Evolutionary conservation across 2,113 vertebrate genomes (phyloP).

Genomic region (Lophura nycthemera): DNA sequence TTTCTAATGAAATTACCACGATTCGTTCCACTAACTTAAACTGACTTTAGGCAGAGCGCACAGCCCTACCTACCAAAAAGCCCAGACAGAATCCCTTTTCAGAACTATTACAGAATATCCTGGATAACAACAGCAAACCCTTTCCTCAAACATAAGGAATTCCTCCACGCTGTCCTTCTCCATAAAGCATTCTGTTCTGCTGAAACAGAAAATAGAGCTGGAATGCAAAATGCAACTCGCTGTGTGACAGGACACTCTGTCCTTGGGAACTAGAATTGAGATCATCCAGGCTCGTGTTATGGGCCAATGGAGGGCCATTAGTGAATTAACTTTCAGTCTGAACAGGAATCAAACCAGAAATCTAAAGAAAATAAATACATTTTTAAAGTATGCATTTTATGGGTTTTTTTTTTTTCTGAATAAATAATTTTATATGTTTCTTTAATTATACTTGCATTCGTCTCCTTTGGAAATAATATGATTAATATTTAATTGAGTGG

Average conservation of each 20-base stretch:
- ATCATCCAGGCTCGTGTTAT: neutral
- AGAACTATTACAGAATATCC: neutral
- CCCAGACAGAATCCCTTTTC: neutral
- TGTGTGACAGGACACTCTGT: neutral
- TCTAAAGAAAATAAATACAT: neutral
- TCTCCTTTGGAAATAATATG: neutral
- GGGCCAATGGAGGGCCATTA: constrained; percentile 29
- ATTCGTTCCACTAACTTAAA: constrained; percentile 33
- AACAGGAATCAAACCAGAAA: constrained; percentile 9
- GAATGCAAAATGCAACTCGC: neutral
- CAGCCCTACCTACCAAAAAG: neutral
- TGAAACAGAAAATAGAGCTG: constrained; percentile 23
- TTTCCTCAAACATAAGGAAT: neutral
- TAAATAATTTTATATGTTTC: neutral
- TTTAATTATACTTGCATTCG: neutral
- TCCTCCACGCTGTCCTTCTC: neutral
- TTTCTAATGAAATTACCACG: constrained; percentile 30
- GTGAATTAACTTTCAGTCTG: constrained; percentile 34
- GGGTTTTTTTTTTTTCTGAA: neutral
- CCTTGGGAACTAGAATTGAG: constrained; percentile 20
- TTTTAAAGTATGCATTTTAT: neutral
- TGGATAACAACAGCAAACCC: neutral
- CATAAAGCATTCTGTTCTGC: neutral
- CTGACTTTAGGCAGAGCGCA: neutral
- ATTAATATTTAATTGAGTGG: constrained; percentile 26